phyloP scores from a whole-genome alignment of 2,113 vertebrate species.

The Microtus pennsylvanicus region DNA sequence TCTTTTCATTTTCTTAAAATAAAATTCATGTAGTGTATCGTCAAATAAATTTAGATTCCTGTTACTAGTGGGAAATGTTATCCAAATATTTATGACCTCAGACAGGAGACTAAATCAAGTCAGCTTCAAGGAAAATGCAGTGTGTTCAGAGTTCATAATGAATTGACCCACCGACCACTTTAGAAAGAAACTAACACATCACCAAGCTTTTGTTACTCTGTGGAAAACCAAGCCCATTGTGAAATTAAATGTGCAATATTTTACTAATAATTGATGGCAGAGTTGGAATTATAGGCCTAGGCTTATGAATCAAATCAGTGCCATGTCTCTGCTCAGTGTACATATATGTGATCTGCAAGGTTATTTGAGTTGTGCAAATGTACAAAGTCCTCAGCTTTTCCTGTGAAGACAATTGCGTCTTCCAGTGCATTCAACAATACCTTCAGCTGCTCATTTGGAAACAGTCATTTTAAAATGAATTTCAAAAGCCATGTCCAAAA shows the following conservation, averaged over 20 bases:
- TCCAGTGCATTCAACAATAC: background rate
- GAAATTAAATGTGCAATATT: constrained; percentile 35
- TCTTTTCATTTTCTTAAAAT: constrained; percentile 46
- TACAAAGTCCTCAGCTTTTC: constrained; percentile 29
- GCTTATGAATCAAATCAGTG: constrained; percentile 32
- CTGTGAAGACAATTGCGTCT: constrained; percentile 10
- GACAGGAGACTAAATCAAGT: constrained; percentile 9
- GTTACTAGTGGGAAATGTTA: constrained; percentile 15
- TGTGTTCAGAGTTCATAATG: background rate
- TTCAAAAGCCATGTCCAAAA: constrained; percentile 73
- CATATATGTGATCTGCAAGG: background rate
- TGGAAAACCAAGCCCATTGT: constrained; percentile 14
- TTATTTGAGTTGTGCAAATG: background rate
- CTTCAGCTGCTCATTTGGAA: constrained; percentile 71
- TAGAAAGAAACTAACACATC: constrained; percentile 1
- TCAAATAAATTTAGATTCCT: constrained; percentile 48
- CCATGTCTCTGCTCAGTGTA: background rate
- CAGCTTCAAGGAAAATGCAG: background rate
- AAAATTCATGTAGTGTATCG: constrained; percentile 42
- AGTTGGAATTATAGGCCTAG: background rate
- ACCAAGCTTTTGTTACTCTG: background rate
- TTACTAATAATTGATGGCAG: constrained; percentile 61
- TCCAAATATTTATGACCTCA: constrained; percentile 65
- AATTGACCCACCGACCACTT: background rate
- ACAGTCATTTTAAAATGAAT: constrained; percentile 69